Evolutionary conservation across 64 coral and sea anemone genomes (phyloP), one percentile per base, ranked within the genome.

Genomic region (Pocillopora verrucosa): DNA sequence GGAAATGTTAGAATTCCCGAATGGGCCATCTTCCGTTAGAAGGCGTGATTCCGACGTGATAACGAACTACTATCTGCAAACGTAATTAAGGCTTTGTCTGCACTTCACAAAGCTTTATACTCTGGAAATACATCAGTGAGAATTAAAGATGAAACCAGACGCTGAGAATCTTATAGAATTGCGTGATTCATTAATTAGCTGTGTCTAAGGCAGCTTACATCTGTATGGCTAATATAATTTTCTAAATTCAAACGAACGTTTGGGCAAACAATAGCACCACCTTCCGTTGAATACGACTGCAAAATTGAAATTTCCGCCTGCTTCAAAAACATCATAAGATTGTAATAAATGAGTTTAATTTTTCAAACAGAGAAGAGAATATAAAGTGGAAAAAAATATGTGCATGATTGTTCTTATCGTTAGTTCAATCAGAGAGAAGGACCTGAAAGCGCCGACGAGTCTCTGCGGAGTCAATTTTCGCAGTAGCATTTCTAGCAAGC

Each of bases 221-320:
- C 14, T 9, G 61, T 61, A 30, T 65, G 38, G 13, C 26, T 56
- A 65, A 85, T 72, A 58, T 85, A 72, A 85, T 45, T 72, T 68
- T 85, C 82, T 85, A 85, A 85, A 85, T 72, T 85, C 70, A 85
- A 72, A 36, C 37, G 60, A 58, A 37, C 64, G 10, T 9, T 24
- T 11, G 5, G 22, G 37, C 37, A 85, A 85, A 72, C 82, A 72
- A 72, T 25, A 22, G 17, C 16, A 85, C 82, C 11, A 72, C 65
- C 56, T 72, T 72, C 12, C 4, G 22, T 10, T 22, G 62, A 72
- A 72, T 70, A 58, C 12, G 41, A 72, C 56, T 65, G 67, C 72
- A 12, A 62, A 24, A 25, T 70, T 70, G 67, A 1, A 0, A 30
- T 51, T 51, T 51, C 7, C 41, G 41, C 41, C 41, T 51, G 41